Evolutionary conservation across 2,888 invertebrate genomes (phyloP).

Genomic region (Coenonympha glycerion): DNA sequence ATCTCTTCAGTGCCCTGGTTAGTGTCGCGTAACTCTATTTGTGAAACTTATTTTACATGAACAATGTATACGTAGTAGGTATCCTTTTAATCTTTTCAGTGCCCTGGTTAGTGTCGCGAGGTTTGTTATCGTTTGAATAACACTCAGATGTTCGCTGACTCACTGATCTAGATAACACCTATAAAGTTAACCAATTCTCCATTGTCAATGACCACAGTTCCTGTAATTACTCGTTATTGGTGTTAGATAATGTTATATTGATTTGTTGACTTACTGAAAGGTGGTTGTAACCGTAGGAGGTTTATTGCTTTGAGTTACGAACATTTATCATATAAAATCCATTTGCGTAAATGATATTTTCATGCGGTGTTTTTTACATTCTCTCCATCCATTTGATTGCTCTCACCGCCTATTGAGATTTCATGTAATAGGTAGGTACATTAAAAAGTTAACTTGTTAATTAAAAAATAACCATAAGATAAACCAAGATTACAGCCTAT

Average conservation of each 20-base stretch:
- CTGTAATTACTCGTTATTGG: conserved; percentile 3
- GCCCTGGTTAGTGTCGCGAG: conserved; percentile 42
- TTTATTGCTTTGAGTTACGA: background rate
- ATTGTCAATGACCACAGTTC: conserved; percentile 15
- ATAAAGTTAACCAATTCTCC: conserved; percentile 11
- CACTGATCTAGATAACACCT: conserved; percentile 49
- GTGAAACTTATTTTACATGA: background rate
- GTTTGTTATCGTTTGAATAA: conserved; percentile 37
- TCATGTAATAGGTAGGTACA: no score
- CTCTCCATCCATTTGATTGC: conserved; percentile 3
- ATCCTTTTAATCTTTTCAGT: conserved; percentile 4
- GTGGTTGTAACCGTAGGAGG: background rate
- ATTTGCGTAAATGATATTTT: conserved; percentile 13
- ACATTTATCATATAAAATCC: conserved; percentile 9
- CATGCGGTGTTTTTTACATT: conserved; percentile 8
- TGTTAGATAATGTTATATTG: no score
- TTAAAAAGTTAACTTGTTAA: no score
- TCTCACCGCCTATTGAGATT: conserved; percentile 3
- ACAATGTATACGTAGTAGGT: background rate
- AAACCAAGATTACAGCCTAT: no score
- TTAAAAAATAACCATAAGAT: no score
- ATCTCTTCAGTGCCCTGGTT: conserved; percentile 32
- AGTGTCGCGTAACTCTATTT: conserved; percentile 37
- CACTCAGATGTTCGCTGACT: conserved; percentile 63
- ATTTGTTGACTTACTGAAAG: background rate